Base-by-base conservation (phyloP, 2,113 vertebrate species). In the Hepsetus odoe region DNA sequence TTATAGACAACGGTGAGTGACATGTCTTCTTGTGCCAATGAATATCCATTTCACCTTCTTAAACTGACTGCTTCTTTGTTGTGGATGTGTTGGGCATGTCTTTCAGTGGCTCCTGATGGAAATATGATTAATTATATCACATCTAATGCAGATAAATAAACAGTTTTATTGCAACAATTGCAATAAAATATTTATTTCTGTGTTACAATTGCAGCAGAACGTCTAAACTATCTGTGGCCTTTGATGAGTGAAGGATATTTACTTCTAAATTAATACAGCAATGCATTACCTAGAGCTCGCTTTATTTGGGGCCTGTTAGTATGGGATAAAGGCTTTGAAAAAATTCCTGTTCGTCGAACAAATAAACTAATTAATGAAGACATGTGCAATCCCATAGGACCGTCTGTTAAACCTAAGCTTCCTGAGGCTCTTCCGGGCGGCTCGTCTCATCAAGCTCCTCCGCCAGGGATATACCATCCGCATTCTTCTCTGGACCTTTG, bases 401-500 rank as follows among this genome's bases (percentile, higher is more conserved):
- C 94, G 95, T 80, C 93, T 98, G 88, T 93, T 98, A 92, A 99
- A 98, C 90, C 90, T 98, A 86, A 98, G 97, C 89, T 99, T 99
- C 88, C 93, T 99, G 80, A 87, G 96, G 76, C 93, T 99, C 56
- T 98, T 99, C 89, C 89, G 97, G 65, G 97, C 97, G 0, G 97
- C 97, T 0, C 93, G 97, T 9, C 94, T 99, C 53, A 97, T 99
- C 89, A 99, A 99, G 79, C 91, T 99, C 26, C 95, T 99, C 2
- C 93, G 97, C 14, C 97, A 98, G 86, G 97, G 97, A 32, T 98
- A 98, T 88, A 98, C 97, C 85, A 99, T 99, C 86, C 95, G 96
- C 82, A 99, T 98, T 85, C 92, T 99, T 86, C 95, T 99, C 28
- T 98, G 97, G 97, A 99, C 97, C 0, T 99, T 99, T 0, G 96